Base-by-base conservation (phyloP, 2,888 invertebrate species). In the Dinocampus coccinellae region DNA sequence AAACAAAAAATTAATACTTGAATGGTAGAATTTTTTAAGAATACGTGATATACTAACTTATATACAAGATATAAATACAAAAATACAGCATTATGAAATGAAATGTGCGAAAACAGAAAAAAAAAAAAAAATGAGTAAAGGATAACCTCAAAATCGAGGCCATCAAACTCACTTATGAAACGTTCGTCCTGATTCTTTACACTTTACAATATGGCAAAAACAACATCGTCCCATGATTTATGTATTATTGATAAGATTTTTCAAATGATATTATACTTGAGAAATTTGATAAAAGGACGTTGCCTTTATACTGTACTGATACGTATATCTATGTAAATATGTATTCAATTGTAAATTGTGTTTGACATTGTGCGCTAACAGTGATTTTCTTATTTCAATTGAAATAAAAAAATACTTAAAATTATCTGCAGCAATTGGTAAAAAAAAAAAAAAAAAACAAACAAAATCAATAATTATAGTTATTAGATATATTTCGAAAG, bases 91-190 rank as follows among this genome's bases (percentile, higher is more conserved):
- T 47, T 47, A 47, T 47, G 16, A 16, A n/a, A 47, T 47, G 47
- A 47, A 16, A 16, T 47, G 47, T 47, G 47, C 47, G 16, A 47
- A 47, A 47, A 47, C 47, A 47, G 16, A 47, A 47, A 47, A 16
- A 42, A 47, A 47, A 47, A 47, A 16, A 42, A 16, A 16, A n/a
- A 47, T 39, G 16, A 47, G 47, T 47, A 7, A 47, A 47, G 16
- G 47, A 55, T 55, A 55, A 55, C 55, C 55, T 55, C 55, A 24
- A 26, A 55, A 55, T 55, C n/a, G 24, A 26, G 26, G 47, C 16
- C 26, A 26, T 22, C 24, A 55, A 55, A 55, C 55, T 55, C 26
- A 55, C 55, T 55, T 55, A 55, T 55, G 55, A 55, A 55, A 55
- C n/a, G 55, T 55, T 55, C 22, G 55, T 24, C 55, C 55, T 24